These are phyloP conservation scores for Trissolcus japonicus DNA, from an alignment of 2,888 invertebrate genomes.

Conservation along the genomic window DNA sequence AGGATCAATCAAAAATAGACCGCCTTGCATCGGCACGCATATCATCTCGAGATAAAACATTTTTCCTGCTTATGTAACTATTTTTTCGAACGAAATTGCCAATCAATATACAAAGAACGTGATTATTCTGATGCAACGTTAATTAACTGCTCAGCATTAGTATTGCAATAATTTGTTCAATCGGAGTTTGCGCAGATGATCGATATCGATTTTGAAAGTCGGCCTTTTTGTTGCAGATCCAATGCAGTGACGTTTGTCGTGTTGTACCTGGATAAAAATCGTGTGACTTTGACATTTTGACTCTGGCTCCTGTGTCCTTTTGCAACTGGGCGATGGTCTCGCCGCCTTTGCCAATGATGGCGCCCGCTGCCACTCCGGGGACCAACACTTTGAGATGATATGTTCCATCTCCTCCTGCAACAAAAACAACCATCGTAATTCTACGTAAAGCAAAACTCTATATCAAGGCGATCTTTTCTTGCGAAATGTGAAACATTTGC, in stretches of 20 bases:
- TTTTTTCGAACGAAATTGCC: conserved; percentile 32
- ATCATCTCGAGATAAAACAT: conserved; percentile 8
- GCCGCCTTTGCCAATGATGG: conserved; percentile 99
- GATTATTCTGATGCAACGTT: conserved; percentile 49
- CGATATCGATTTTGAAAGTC: conserved; percentile 9
- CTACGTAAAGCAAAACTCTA: conserved; percentile 19
- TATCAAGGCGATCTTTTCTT: conserved; percentile 38
- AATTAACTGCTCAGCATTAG: conserved; percentile 55
- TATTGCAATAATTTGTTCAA: conserved; percentile 44
- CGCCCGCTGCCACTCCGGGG: conserved; percentile 97
- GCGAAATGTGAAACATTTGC: conserved; percentile 36
- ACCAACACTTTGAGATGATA: conserved; percentile 98
- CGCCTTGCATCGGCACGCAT: too few relatives aligned
- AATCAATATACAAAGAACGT: conserved; percentile 37
- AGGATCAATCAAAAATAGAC: background rate
- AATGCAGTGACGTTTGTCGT: background rate
- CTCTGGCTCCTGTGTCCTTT: conserved; percentile 96
- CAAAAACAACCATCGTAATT: conserved; percentile 44
- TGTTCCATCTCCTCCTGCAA: conserved; percentile 88
- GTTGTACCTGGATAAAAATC: conserved; percentile 96
- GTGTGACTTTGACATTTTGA: conserved; percentile 99
- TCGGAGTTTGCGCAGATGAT: conserved; percentile 26
- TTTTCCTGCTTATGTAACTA: conserved; percentile 45
- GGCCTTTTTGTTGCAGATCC: background rate
- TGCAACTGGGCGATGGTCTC: conserved; percentile 99